phyloP scores from a whole-genome alignment of 2,113 vertebrate species.

The Callithrix jacchus region DNA sequence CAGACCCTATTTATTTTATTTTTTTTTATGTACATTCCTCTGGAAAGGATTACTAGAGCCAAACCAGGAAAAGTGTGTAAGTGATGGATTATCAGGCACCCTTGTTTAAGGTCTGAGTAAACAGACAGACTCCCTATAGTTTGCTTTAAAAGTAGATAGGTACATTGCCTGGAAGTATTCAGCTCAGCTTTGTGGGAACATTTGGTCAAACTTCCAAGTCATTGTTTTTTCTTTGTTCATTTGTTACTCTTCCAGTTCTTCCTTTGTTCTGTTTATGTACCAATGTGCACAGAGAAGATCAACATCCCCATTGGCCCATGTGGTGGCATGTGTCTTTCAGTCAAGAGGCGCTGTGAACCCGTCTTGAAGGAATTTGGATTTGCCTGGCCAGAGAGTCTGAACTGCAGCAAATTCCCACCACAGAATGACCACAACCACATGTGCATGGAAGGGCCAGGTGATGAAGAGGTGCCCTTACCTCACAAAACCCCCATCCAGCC shows the following conservation, averaged over 20 bases:
- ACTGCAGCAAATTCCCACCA: conserved; percentile 98
- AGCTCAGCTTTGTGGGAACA: not conserved
- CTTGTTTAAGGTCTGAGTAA: not conserved
- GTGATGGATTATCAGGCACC: not conserved
- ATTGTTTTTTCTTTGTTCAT: conserved; percentile 71
- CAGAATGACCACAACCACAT: conserved; percentile 99
- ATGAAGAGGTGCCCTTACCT: conserved; percentile 92
- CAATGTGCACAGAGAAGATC: conserved; percentile 99
- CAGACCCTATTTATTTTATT: not conserved
- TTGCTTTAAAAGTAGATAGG: conserved; percentile 13
- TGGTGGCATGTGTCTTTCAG: conserved; percentile 97
- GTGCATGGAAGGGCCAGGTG: conserved; percentile 98
- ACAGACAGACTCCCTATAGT: not conserved
- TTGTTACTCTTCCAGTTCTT: conserved; percentile 91
- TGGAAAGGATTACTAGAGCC: not conserved
- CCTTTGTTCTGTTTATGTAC: conserved; percentile 97
- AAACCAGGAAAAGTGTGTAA: conserved; percentile 14
- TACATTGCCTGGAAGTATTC: conserved; percentile 33
- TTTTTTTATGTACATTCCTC: not conserved
- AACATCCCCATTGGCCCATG: conserved; percentile 98
- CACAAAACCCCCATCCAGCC: conserved; percentile 88
- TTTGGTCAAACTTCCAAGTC: conserved; percentile 53
- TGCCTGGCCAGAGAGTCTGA: conserved; percentile 95
- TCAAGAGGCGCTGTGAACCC: conserved; percentile 95
- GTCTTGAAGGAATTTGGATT: conserved; percentile 98